These are phyloP conservation scores for Peromyscus aztecus DNA, from an alignment of 2,797 vertebrate species.

Conservation along the genomic window DNA sequence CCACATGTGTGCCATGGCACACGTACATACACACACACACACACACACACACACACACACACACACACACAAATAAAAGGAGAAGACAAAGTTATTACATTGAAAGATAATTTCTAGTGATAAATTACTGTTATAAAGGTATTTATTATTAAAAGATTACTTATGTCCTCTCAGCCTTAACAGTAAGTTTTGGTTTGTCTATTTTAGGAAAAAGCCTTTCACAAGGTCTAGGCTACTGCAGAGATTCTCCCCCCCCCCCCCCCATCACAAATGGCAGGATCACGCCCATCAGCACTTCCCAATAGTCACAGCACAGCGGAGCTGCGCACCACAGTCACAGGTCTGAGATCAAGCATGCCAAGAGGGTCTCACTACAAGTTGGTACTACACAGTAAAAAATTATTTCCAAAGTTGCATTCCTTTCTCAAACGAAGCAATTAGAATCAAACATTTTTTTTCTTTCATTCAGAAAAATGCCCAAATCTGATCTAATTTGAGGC, in stretches of 20 bases:
- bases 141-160: slow-evolving; percentile 59
- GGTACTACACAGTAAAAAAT: slow-evolving; percentile 56
- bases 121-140: slow-evolving; percentile 19
- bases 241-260: background rate
- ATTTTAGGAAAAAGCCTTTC: slow-evolving; percentile 58
- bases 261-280: slow-evolving; percentile 50
- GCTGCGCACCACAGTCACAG: slow-evolving; percentile 21
- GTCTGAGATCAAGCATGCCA: slow-evolving; percentile 35
- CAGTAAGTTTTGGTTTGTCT: slow-evolving; percentile 35
- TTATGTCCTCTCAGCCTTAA: slow-evolving; percentile 47
- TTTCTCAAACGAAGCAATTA: slow-evolving; percentile 79
- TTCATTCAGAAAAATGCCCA: slow-evolving; percentile 84
- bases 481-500: slow-evolving; percentile 86
- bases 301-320: slow-evolving; percentile 14
- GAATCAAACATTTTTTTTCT: slow-evolving; percentile 79
- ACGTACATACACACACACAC: background rate
- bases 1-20: background rate
- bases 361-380: background rate
- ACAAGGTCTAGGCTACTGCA: slow-evolving; percentile 42
- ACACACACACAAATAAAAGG: background rate
- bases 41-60: background rate
- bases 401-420: slow-evolving; percentile 47
- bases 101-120: slow-evolving; percentile 58
- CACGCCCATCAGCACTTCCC: slow-evolving; percentile 27
- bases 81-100: background rate